Evolutionary conservation across 2,113 vertebrate genomes (phyloP), one percentile per base, ranked within the genome.

Genomic region (Indicator maculatus): DNA sequence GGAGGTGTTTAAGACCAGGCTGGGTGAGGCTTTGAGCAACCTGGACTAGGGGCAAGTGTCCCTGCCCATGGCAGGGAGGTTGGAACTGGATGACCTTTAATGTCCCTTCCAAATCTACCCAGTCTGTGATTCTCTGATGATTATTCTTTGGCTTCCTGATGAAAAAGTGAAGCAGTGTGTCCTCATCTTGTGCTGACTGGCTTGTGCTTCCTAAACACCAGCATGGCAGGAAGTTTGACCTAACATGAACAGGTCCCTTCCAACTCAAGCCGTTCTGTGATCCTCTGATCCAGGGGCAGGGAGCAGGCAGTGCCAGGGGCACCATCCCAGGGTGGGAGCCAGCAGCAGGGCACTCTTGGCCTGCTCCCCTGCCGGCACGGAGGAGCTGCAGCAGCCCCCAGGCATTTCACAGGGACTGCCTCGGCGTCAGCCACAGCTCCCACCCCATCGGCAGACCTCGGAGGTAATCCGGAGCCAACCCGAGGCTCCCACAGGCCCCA

Each of bases 311-410:
- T 7, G 23, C 16, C 0, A 0, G 47, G 65, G 41, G 15, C 44
- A 38, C 31, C 1, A 1, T 30, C 39, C 26, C 20, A 53, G 45
- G 33, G 14, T 10, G 44, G 65, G 61, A 30, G 6, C 28, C 12
- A 14, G 33, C 59, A 88, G 26, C 8, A 39, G 44, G 47, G 26
- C 27, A 47, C 31, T 7, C 1, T 10, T 27, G 8, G 12, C 11
- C 31, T 3, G 0, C 8, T 64, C 9, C 50, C 19, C 21, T 4
- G 1, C 26, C 4, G 31, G 9, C 58, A 64, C 9, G 0, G 5
- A 28, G 16, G 10, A 77, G n/a, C 44, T 19, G 5, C 31, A 55
- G 86, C 70, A 72, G 70, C 11, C 1, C 31, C 2, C 2, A 50
- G 27, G 14, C 28, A 15, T 21, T 24, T 44, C 7, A 58, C 5